Conservation (phyloP, 2,888 invertebrate species). For the Aricia artaxerxes region DNA sequence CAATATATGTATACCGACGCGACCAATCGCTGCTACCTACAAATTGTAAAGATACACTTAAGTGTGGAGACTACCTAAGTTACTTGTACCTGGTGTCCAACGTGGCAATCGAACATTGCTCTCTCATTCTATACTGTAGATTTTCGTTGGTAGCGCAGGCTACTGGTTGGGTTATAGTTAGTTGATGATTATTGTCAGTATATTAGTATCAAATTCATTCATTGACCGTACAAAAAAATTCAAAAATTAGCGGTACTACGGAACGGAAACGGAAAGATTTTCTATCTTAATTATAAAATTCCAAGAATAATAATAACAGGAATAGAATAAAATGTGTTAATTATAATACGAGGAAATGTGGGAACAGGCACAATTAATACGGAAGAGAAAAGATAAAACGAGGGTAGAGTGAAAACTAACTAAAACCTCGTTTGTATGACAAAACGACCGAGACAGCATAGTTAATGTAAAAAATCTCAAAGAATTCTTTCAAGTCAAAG, state of each 20-base stretch:
- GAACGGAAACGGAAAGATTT: neutral
- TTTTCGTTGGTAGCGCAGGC: no score
- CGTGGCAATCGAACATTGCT: no score
- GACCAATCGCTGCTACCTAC: neutral
- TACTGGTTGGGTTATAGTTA: no score
- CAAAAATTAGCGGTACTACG: no score
- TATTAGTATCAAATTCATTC: no score
- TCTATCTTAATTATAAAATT: neutral
- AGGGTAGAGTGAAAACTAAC: neutral
- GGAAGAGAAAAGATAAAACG: conserved; percentile 5
- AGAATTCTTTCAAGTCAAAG: neutral
- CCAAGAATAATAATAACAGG: neutral
- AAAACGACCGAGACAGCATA: conserved; percentile 6
- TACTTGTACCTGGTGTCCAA: no score
- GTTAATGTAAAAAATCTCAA: conserved; percentile 10
- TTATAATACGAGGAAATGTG: neutral
- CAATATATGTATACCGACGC: neutral
- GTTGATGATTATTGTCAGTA: no score
- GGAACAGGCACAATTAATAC: neutral
- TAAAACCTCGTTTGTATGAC: conserved; percentile 9
- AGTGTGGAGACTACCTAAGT: no score
- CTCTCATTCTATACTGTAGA: no score
- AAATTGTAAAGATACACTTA: neutral
- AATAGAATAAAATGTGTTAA: neutral
- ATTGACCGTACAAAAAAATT: no score